Base-by-base conservation (phyloP, 2,888 invertebrate genomes). In the Osmoderma eremita region DNA sequence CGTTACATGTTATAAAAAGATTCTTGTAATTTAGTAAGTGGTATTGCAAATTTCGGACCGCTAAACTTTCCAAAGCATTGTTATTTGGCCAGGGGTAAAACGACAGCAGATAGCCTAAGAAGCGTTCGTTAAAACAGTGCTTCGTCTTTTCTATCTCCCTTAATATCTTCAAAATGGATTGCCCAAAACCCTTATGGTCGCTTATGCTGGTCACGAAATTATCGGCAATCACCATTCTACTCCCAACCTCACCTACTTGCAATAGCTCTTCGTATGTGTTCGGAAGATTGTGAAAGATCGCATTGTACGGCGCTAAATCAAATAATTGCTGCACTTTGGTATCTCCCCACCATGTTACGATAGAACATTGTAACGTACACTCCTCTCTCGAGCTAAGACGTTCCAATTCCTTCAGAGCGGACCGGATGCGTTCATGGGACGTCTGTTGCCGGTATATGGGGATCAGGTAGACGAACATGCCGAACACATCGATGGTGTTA, bases 101-200 rank as follows among this genome's bases (percentile, higher is more conserved):
- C 1, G 42, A 8, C 17, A 61, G n/a, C 17, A 61, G 36, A 4
- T 61, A 3, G 5, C 42, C 45, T 15, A 61, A 45, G 30, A 61
- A 45, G 10, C 22, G 13, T 17, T 61, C 58, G 30, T 45, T 61
- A 36, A 61, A 61, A 42, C 58, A 61, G 17, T 45, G 10, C 45
- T 48, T 61, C 5, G 12, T 24, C 15, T 24, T 13, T 12, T 45
- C 2, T 1, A 61, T 17, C 17, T 61, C 18, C 3, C 30, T 24
- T n/a, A 45, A 12, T 24, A 61, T 18, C 4, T n/a, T n/a, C 24
- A 30, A 13, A 15, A 61, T 4, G 2, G 58, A 61, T 12, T 41
- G 42, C 2, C 58, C 58, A 5, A 61, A 61, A 15, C 45, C 42
- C 3, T 1, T 3, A 5, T n/a, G 3, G 13, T 3, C 17, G 2